phyloP scores from a whole-genome alignment of 2,797 vertebrate genomes.

The Eidolon dupreanum region DNA sequence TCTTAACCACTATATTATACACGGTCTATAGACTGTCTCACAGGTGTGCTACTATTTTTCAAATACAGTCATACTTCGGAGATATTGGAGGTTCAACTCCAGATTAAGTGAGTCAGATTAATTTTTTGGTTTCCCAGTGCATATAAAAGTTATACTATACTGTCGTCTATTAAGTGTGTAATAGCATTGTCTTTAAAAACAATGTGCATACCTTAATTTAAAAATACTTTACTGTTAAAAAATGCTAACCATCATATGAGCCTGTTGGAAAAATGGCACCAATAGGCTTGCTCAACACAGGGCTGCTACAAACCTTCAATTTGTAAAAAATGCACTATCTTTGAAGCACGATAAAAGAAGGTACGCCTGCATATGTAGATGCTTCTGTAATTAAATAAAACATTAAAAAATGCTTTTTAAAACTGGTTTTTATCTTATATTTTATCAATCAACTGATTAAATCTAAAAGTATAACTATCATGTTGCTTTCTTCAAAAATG shows the following conservation, averaged over 20 bases:
- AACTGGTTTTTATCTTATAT: background rate
- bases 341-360: too few relatives aligned
- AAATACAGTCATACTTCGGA: background rate
- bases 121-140: background rate
- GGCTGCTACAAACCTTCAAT: background rate
- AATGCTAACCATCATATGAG: background rate
- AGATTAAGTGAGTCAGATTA: background rate
- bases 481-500: background rate
- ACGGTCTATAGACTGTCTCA: background rate
- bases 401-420: background rate
- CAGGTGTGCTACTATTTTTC: background rate
- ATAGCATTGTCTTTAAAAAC: background rate
- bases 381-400: slow-evolving; percentile 20
- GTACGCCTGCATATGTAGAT: background rate
- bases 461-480: background rate
- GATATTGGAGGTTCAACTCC: too few relatives aligned
- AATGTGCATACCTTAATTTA: background rate
- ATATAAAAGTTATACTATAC: background rate
- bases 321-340: background rate
- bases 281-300: background rate
- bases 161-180: background rate
- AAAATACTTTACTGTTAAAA: background rate
- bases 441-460: slow-evolving; percentile 19
- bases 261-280: background rate
- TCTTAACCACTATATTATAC: background rate